These are phyloP conservation scores for Istiophorus platypterus DNA, from an alignment of 2,113 vertebrate genomes.

Conservation along the genomic window DNA sequence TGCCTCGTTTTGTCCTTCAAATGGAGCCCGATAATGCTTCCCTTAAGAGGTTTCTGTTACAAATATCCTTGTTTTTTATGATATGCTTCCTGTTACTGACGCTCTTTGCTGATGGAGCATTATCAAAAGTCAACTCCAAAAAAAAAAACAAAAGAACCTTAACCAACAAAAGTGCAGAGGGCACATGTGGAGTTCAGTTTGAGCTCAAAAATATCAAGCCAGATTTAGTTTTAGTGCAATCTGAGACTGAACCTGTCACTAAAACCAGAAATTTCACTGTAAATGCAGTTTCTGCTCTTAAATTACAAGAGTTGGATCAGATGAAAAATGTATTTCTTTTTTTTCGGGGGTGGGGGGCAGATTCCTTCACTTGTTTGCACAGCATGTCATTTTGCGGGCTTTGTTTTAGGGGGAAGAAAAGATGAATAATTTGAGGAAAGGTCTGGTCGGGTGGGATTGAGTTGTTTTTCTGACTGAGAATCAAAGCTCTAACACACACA, in stretches of 20 bases:
- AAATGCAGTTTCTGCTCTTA: neutral
- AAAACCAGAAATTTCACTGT: neutral
- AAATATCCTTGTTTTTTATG: constrained; percentile 3
- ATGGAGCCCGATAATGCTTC: constrained; percentile 9
- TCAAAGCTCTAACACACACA: constrained; percentile 3
- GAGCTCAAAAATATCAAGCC: neutral
- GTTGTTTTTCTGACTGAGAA: constrained; percentile 14
- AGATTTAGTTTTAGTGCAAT: neutral
- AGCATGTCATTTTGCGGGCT: neutral
- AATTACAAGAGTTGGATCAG: constrained; percentile 2
- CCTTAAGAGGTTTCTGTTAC: constrained; percentile 36
- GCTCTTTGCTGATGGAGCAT: neutral
- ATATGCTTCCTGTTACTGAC: neutral
- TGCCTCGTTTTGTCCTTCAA: constrained; percentile 26
- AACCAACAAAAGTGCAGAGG: neutral
- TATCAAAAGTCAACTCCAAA: constrained; percentile 21
- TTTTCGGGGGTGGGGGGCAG: neutral
- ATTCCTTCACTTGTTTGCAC: neutral
- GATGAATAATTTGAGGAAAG: neutral
- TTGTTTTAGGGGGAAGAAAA: neutral
- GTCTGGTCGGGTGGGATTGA: neutral
- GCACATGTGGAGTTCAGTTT: neutral
- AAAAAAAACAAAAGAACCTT: neutral
- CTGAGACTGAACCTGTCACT: constrained; percentile 6
- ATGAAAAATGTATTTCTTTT: neutral